phyloP scores from a whole-genome alignment of 2,888 invertebrate species.

The Heteropelma amictum region DNA sequence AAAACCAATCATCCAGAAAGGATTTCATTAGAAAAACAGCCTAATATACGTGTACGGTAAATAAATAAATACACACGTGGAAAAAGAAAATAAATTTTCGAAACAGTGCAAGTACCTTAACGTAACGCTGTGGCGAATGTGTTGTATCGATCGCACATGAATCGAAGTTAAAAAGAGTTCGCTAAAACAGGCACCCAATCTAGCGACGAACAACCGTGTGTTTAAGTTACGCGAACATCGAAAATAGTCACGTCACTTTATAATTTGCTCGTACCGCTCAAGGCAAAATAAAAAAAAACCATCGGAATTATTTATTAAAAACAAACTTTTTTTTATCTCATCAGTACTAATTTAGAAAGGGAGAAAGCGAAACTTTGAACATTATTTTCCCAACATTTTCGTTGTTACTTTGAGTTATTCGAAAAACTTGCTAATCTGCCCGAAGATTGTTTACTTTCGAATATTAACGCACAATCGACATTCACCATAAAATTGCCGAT shows the following conservation, averaged over 20 bases:
- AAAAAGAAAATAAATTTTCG: background rate
- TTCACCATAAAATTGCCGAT: background rate
- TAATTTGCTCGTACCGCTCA: background rate
- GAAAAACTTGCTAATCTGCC: too few relatives aligned
- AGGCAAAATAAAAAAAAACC: background rate
- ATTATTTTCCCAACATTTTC: too few relatives aligned
- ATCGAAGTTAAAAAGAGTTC: conserved; percentile 19
- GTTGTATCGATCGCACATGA: conserved; percentile 17
- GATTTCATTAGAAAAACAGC: too few relatives aligned
- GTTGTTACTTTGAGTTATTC: too few relatives aligned
- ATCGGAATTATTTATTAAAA: too few relatives aligned
- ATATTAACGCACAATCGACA: too few relatives aligned
- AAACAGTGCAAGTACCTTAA: conserved; percentile 37
- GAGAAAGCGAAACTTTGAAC: too few relatives aligned
- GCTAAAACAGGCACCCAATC: conserved; percentile 1
- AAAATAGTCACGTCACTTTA: conserved; percentile 32
- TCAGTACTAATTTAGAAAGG: too few relatives aligned
- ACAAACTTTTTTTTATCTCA: too few relatives aligned
- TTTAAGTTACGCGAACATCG: background rate
- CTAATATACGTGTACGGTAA: too few relatives aligned
- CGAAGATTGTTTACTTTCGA: too few relatives aligned
- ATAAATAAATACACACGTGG: background rate
- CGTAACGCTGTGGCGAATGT: conserved; percentile 15
- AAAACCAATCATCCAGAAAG: too few relatives aligned
- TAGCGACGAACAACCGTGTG: background rate